These are phyloP conservation scores for Limenitis camilla DNA, from an alignment of 2,888 invertebrate species.

Conservation along the genomic window DNA sequence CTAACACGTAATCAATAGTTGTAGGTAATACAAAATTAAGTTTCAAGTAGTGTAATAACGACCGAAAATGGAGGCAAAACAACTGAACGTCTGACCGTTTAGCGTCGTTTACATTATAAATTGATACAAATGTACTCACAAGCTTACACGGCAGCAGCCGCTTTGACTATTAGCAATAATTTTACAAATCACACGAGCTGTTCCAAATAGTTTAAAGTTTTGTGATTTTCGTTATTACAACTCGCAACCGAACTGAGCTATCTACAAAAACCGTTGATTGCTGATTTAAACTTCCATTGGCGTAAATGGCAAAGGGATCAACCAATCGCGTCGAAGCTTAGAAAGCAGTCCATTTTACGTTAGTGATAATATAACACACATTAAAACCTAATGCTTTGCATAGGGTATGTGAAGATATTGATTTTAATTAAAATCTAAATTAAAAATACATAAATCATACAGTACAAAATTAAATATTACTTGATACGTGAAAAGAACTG, in stretches of 20 bases:
- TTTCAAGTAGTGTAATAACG: conserved; percentile 52
- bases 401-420: no score
- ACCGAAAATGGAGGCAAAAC: conserved; percentile 70
- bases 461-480: no score
- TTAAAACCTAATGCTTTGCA: no score
- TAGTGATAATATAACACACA: no score
- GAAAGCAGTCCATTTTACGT: no score
- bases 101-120: conserved; percentile 42
- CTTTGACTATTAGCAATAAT: conserved; percentile 38
- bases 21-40: conserved; percentile 37
- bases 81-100: conserved; percentile 53
- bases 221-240: conserved; percentile 46
- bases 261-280: conserved; percentile 65
- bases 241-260: conserved; percentile 58
- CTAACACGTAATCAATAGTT: conserved; percentile 9
- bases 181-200: conserved; percentile 39
- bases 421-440: no score
- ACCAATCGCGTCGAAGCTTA: no score
- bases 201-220: conserved; percentile 34
- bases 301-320: no score
- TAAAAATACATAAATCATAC: no score
- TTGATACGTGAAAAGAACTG: no score
- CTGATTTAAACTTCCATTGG: conserved; percentile 55
- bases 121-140: conserved; percentile 50
- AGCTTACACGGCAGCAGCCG: conserved; percentile 51